These are phyloP conservation scores for Aquatica leii DNA, from an alignment of 2,888 invertebrate genomes.

Conservation along the genomic window DNA sequence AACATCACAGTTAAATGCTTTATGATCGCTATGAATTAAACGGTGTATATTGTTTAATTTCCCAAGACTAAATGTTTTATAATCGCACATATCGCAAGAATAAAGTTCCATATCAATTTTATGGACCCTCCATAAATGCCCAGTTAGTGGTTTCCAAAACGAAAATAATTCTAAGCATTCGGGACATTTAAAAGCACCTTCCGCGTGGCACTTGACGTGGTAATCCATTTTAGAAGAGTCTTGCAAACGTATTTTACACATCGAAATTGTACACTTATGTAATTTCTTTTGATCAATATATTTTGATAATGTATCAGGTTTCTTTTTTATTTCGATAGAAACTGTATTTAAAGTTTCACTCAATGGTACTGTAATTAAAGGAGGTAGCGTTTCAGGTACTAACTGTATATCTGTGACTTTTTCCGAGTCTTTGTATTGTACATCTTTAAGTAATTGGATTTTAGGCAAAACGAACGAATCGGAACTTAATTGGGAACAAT, in stretches of 20 bases:
- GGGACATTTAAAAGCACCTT: conserved; percentile 65
- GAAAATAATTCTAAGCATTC: conserved; percentile 69
- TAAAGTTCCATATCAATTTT: conserved; percentile 81
- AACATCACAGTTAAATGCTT: conserved; percentile 68
- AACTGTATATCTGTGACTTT: neutral
- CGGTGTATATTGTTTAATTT: conserved; percentile 77
- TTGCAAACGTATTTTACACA: conserved; percentile 67
- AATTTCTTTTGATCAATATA: conserved; percentile 45
- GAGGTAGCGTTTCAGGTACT: conserved; percentile 20
- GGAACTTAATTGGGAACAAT: neutral
- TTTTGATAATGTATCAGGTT: conserved; percentile 41
- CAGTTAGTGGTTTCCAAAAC: conserved; percentile 74
- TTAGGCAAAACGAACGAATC: neutral
- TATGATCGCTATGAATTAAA: conserved; percentile 75
- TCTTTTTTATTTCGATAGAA: conserved; percentile 38
- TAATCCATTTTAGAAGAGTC: conserved; percentile 68
- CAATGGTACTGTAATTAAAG: conserved; percentile 32
- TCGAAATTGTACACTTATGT: conserved; percentile 64
- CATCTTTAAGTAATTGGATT: conserved; percentile 10
- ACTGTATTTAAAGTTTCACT: conserved; percentile 37
- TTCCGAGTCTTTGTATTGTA: neutral
- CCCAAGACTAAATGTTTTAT: conserved; percentile 75
- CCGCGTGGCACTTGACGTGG: conserved; percentile 70
- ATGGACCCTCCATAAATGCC: conserved; percentile 82
- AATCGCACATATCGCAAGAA: conserved; percentile 77